Percentiles rank a stretch among this genome's conserved stretches.
Evolutionary conservation across 2,113 vertebrate genomes (phyloP).

Genomic region (Megaleporinus macrocephalus): DNA sequence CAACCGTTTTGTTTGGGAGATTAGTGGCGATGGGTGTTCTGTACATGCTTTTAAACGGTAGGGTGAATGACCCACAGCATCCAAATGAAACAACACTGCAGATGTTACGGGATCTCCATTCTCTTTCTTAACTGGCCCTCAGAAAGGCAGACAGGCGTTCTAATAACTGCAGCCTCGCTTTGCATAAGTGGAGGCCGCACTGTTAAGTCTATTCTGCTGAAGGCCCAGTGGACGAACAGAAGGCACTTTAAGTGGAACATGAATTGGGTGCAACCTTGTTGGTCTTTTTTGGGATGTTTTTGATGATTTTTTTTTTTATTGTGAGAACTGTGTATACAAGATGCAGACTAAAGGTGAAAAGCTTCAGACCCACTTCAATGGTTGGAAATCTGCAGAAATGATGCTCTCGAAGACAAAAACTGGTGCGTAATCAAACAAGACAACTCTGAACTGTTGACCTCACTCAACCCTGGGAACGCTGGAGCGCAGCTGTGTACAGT

Average conservation of each 20-base stretch:
- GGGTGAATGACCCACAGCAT: not conserved
- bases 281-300: not conserved
- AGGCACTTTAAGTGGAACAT: conserved; percentile 79
- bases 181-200: conserved; percentile 63
- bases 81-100: conserved; percentile 36
- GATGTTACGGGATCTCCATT: conserved; percentile 57
- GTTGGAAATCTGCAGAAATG: not conserved
- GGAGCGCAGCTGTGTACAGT: not conserved
- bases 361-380: not conserved
- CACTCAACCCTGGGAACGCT: not conserved
- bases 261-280: conserved; percentile 21
- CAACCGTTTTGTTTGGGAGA: not conserved
- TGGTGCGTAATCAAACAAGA: too few species aligned
- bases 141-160: conserved; percentile 63
- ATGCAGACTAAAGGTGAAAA: not conserved
- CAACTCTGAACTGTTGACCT: too few species aligned
- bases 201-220: conserved; percentile 72
- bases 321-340: not conserved
- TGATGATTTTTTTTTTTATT: not conserved
- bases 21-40: not conserved
- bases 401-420: too few species aligned
- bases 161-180: conserved; percentile 57
- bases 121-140: conserved; percentile 34
- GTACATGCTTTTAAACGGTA: not conserved
- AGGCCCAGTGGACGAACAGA: conserved; percentile 77